These are phyloP conservation scores for Leptosomus discolor DNA, from an alignment of 2,113 vertebrate species.

Conservation along the genomic window DNA sequence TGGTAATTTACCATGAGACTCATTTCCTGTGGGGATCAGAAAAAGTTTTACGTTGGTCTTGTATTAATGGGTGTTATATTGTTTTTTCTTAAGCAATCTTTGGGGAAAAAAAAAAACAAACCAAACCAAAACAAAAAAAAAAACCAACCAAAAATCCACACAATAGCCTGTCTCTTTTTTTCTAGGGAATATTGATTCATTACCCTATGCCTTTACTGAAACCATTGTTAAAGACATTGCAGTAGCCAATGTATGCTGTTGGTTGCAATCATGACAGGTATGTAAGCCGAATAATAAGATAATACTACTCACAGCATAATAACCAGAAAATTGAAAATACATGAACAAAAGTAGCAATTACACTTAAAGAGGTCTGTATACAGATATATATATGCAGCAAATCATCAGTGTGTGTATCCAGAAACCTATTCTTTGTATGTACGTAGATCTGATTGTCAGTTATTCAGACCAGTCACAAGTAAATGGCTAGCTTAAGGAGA, in stretches of 20 bases:
- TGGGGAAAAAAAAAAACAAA: background rate
- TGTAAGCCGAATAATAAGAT: background rate
- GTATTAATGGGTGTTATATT: background rate
- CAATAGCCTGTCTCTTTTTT: background rate
- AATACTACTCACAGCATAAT: background rate
- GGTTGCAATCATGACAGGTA: background rate
- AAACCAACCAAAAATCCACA: accelerated
- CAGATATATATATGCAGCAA: background rate
- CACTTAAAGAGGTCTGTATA: background rate
- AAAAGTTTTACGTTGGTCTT: background rate
- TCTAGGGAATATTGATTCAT: background rate
- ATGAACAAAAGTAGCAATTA: background rate
- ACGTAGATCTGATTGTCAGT: background rate
- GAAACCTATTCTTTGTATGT: background rate
- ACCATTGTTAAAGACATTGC: background rate
- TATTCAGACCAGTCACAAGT: background rate
- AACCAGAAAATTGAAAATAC: background rate
- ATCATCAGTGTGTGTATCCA: background rate
- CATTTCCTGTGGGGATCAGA: background rate
- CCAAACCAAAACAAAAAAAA: too few relatives aligned
- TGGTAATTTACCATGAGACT: background rate
- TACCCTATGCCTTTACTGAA: background rate
- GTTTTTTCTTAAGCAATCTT: background rate
- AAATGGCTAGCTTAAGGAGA: background rate
- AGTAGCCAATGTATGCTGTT: background rate